These are phyloP conservation scores for Pagetopsis macropterus DNA, from an alignment of 2,797 vertebrate species.

Conservation along the genomic window DNA sequence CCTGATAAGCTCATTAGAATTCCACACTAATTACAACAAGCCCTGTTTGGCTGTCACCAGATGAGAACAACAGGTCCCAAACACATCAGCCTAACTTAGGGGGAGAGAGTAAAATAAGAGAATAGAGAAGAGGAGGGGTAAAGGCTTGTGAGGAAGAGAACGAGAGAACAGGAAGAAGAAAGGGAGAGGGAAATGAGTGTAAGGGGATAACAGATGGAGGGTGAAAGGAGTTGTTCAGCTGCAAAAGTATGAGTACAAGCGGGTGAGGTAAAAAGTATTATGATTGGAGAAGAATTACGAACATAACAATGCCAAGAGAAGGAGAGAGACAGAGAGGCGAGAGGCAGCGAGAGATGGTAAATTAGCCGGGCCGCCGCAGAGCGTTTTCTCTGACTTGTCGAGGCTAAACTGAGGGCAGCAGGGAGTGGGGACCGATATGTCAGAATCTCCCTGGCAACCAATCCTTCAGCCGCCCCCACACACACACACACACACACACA, in stretches of 20 bases:
- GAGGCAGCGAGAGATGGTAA: constrained; percentile 69
- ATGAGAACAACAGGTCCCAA: constrained; percentile 75
- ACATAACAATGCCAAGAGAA: constrained; percentile 9
- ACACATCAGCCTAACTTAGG: constrained; percentile 53
- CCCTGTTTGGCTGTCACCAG: constrained; percentile 75
- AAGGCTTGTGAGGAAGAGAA: constrained; percentile 19
- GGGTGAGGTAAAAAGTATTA: constrained; percentile 11
- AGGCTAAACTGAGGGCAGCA: constrained; percentile 87
- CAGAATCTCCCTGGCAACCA: constrained; percentile 84
- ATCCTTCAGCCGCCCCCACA: constrained; percentile 79
- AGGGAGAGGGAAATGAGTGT: constrained; percentile 13
- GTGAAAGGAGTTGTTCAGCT: constrained; percentile 10
- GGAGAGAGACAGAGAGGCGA: constrained; percentile 27
- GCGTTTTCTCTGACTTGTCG: constrained; percentile 80
- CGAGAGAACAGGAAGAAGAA: constrained; percentile 2
- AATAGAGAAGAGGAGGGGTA: constrained; percentile 16
- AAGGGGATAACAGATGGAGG: neutral
- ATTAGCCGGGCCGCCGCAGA: constrained; percentile 75
- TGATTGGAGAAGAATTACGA: constrained; percentile 29
- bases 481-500: constrained; percentile 32
- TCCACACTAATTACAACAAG: constrained; percentile 84
- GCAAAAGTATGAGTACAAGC: neutral
- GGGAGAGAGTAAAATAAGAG: constrained; percentile 26
- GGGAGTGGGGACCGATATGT: constrained; percentile 82
- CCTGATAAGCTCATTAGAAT: constrained; percentile 89